Conservation (phyloP, 1,140 invertebrate genomes). For the Hydropsyche tenuis region DNA sequence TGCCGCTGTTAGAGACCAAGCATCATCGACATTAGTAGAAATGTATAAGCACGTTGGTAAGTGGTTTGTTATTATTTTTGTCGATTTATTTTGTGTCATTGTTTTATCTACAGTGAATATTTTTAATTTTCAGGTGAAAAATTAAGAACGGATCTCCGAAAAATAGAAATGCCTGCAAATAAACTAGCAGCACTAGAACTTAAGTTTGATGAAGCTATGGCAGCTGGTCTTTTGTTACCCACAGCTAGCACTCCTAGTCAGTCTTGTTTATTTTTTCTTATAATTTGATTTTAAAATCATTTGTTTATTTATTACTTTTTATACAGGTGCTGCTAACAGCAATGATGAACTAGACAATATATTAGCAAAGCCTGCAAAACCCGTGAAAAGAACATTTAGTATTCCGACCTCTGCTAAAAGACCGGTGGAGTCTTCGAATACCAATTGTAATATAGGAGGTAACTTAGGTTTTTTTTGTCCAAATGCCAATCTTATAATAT, state of each 20-base stretch:
- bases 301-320: slow-evolving; percentile 38
- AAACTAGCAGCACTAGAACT: slow-evolving; percentile 81
- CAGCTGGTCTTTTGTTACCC: slow-evolving; percentile 79
- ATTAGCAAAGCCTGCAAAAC: slow-evolving; percentile 53
- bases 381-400: slow-evolving; percentile 53
- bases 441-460: slow-evolving; percentile 17
- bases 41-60: slow-evolving; percentile 90
- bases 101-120: not conserved
- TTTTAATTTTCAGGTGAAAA: slow-evolving; percentile 67
- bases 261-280: slow-evolving; percentile 23
- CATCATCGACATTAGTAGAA: slow-evolving; percentile 84
- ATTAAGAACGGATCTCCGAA: slow-evolving; percentile 80
- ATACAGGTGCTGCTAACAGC: slow-evolving; percentile 43
- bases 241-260: slow-evolving; percentile 64
- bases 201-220: slow-evolving; percentile 87
- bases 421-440: slow-evolving; percentile 35
- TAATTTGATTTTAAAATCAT: slow-evolving; percentile 16
- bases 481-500: not conserved
- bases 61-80: slow-evolving; percentile 40
- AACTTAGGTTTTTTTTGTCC: not conserved
- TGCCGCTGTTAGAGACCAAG: slow-evolving; percentile 84
- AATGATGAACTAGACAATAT: slow-evolving; percentile 56
- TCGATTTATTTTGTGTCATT: not conserved
- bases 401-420: slow-evolving; percentile 52
- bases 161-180: slow-evolving; percentile 76